Evolutionary conservation across 2,888 invertebrate species (phyloP), one percentile per base, ranked within the genome.

Genomic region (Hofmannophila pseudospretella): DNA sequence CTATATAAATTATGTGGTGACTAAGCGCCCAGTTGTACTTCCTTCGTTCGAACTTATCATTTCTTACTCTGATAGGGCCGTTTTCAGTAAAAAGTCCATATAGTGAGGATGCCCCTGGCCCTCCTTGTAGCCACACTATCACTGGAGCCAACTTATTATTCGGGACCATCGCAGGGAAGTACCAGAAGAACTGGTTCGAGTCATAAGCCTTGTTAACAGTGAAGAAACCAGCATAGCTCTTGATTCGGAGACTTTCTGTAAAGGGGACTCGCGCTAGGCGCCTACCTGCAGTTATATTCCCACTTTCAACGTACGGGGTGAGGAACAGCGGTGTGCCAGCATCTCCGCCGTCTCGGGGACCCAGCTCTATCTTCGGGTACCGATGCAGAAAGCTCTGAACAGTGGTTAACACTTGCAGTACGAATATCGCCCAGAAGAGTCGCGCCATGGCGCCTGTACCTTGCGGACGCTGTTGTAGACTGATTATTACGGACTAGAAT

Each of bases 181-280:
- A 96, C 96, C 96, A 97, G 74, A 97, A 96, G 79, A 96, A 97
- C 75, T 94, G 88, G 62, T 96, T 96, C 0, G 96, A 95, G 51
- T 93, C 90, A 58, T 87, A 92, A 1, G 86, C 72, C 53, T 92
- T 90, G 66, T 96, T 92, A 0, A 97, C 96, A 0, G 96, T 97
- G 36, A 97, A 86, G 65, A 91, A 96, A 7, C 95, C 94, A n/a
- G 94, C 88, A 60, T 92, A 94, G 57, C 94, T 94, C 48, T 84
- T 88, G 13, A 93, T 78, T 8, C 88, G 79, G 20, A 81, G 87
- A 69, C 88, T 82, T 33, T 90, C 90, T 26, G 89, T 89, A 50
- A 90, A 89, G 1, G 87, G 78, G 0, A 92, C 91, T 8, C 88
- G 62, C 0, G 90, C 88, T 22, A 81, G 65, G 3, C 73, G 66